phyloP scores from a whole-genome alignment of 2,797 vertebrate species.

The Vipera ursinii region DNA sequence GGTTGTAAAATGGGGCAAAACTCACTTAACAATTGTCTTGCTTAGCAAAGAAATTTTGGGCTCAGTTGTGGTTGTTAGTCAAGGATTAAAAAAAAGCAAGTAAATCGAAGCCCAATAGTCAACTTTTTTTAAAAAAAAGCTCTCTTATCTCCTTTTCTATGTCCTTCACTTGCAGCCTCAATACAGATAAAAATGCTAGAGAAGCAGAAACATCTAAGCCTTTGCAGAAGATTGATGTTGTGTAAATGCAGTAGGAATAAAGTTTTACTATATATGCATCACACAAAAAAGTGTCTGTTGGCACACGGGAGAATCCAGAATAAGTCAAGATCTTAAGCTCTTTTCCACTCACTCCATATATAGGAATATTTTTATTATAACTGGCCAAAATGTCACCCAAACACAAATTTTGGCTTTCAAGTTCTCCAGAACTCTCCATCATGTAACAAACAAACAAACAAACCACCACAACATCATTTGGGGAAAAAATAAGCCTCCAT shows the following conservation, averaged over 20 bases:
- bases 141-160: neutral
- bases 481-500: neutral
- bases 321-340: neutral
- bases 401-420: neutral
- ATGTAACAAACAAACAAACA: neutral
- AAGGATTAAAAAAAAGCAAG: neutral
- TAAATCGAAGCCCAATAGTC: neutral
- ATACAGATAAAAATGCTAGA: constrained; percentile 24
- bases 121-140: neutral
- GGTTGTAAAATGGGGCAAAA: neutral
- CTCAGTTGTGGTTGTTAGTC: neutral
- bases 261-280: fast-evolving
- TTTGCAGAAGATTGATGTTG: neutral
- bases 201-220: neutral
- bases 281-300: neutral
- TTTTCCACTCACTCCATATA: neutral
- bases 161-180: neutral
- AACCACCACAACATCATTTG: neutral
- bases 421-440: neutral
- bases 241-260: neutral
- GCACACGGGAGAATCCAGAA: neutral
- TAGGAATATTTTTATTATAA: neutral
- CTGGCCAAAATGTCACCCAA: neutral
- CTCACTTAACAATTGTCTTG: neutral
- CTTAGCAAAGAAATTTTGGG: neutral